Conservation (phyloP, 2,888 invertebrate species). For the Nymphalis c-album region DNA sequence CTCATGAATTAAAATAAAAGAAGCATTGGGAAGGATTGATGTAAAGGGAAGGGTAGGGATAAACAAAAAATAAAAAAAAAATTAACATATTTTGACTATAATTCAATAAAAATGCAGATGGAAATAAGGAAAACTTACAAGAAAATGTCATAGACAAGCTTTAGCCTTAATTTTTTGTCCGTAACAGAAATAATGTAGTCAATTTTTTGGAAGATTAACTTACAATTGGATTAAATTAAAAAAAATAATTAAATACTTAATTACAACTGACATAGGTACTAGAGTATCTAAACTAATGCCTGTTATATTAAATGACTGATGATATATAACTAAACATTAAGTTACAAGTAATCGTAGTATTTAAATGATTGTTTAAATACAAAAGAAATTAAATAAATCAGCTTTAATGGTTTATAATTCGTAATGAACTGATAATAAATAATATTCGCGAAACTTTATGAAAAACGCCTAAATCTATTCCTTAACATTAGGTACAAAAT, state of each 20-base stretch:
- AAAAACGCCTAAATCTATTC: constrained; percentile 74
- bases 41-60: constrained; percentile 33
- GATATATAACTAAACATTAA: constrained; percentile 76
- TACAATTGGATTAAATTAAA: constrained; percentile 79
- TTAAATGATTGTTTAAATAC: constrained; percentile 77
- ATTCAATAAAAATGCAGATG: constrained; percentile 82
- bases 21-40: constrained; percentile 14
- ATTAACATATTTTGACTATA: constrained; percentile 81
- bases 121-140: constrained; percentile 80
- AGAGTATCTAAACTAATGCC: constrained; percentile 72
- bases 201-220: constrained; percentile 76
- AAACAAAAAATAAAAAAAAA: constrained; percentile 59
- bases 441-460: constrained; percentile 78
- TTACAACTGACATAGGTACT: constrained; percentile 78
- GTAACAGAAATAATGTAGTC: constrained; percentile 69
- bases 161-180: constrained; percentile 76
- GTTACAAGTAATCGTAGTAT: constrained; percentile 71
- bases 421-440: constrained; percentile 81
- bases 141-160: constrained; percentile 79
- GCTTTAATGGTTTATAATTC: constrained; percentile 77
- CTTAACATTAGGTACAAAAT: constrained; percentile 80
- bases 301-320: constrained; percentile 81
- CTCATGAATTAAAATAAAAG: not conserved
- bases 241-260: constrained; percentile 79
- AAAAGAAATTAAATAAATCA: constrained; percentile 81